Conservation (phyloP, 2,797 vertebrate species). For the Somateria mollissima region DNA sequence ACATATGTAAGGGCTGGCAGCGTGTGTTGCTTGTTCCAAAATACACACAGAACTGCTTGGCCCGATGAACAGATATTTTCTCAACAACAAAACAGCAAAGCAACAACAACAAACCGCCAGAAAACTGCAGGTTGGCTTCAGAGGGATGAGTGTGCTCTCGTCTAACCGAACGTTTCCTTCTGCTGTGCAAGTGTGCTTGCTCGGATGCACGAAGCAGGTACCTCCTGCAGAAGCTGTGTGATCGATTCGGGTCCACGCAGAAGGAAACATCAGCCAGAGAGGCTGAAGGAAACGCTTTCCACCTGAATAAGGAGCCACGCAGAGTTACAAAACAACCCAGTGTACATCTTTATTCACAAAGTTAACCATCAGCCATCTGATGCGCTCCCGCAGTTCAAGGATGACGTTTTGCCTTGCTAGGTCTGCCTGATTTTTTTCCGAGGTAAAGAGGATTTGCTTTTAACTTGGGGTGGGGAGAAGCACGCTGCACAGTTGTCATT, state of each 20-base stretch:
- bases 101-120: not conserved
- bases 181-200: not conserved
- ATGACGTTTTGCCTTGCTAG: not conserved
- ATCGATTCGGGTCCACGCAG: not conserved
- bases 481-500: not conserved
- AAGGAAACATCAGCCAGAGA: not conserved
- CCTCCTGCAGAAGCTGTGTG: not conserved
- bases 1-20: not conserved
- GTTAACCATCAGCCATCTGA: constrained; percentile 9
- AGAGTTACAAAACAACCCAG: constrained; percentile 25
- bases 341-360: constrained; percentile 47
- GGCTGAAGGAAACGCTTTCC: not conserved
- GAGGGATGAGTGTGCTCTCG: not conserved
- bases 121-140: not conserved
- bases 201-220: not conserved
- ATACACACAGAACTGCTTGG: not conserved
- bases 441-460: not conserved
- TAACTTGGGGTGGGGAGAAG: not conserved
- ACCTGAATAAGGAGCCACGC: not conserved
- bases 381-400: not conserved
- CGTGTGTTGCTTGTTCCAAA: not conserved
- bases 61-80: not conserved
- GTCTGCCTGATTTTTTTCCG: not conserved
- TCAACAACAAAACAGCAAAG: not conserved
- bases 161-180: not conserved